Conservation (phyloP, 2,113 vertebrate genomes). For the Leptobrachium leishanense region DNA sequence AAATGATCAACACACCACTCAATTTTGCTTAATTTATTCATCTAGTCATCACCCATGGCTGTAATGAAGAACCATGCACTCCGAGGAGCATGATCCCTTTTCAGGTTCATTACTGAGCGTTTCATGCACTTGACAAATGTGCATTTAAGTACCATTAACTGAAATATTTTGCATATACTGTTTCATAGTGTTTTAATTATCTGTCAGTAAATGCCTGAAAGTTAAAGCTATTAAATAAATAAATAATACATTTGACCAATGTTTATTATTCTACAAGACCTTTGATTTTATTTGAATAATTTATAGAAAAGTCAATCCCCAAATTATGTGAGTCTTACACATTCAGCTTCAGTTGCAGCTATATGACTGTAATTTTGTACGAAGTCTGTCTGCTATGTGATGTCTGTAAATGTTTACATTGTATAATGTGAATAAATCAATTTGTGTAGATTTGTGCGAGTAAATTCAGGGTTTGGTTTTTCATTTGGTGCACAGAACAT, state of each 20-base stretch:
- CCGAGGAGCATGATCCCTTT: constrained; percentile 3
- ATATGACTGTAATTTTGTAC: too few species aligned
- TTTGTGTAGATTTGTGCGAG: too few species aligned
- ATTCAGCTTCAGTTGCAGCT: too few species aligned
- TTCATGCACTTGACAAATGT: neutral
- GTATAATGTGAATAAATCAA: too few species aligned
- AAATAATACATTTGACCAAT: neutral
- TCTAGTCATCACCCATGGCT: neutral
- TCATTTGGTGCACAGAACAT: too few species aligned
- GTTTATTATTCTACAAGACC: too few species aligned
- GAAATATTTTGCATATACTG: neutral
- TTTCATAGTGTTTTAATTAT: neutral
- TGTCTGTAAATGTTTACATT: too few species aligned
- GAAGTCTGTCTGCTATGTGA: too few species aligned
- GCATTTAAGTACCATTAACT: neutral
- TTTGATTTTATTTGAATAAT: too few species aligned
- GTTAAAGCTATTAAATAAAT: neutral
- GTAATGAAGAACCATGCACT: constrained; percentile 8
- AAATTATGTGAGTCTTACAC: too few species aligned
- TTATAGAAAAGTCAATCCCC: too few species aligned
- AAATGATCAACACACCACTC: constrained; percentile 13
- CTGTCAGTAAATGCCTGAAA: neutral
- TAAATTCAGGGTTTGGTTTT: too few species aligned
- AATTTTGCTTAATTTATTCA: constrained; percentile 29
- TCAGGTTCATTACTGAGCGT: neutral